Conservation (phyloP, 2,113 vertebrate genomes). For the Addax nasomaculatus region DNA sequence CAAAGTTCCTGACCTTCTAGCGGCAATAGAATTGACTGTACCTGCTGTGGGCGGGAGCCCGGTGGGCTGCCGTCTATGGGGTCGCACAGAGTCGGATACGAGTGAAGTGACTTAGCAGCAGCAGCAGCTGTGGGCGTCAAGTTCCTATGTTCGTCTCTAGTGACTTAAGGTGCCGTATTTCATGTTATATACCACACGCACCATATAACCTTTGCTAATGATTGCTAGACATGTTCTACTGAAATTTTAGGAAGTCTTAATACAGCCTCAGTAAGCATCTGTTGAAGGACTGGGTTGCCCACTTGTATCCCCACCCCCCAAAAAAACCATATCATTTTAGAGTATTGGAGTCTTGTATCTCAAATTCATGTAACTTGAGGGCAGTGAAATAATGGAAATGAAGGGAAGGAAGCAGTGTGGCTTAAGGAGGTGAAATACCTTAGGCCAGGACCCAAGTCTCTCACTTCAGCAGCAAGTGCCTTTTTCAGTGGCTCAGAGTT, state of each 20-base stretch:
- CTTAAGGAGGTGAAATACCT: neutral
- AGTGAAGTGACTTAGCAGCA: too few species aligned
- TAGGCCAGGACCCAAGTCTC: conserved; percentile 40
- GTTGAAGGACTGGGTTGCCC: neutral
- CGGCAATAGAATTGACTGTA: conserved; percentile 49
- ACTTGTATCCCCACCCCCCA: neutral
- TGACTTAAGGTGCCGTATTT: conserved; percentile 49
- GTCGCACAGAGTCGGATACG: too few species aligned
- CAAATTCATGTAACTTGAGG: conserved; percentile 2
- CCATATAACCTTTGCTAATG: conserved; percentile 67
- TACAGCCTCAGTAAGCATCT: conserved; percentile 29
- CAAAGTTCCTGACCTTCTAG: conserved; percentile 48
- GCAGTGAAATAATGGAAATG: neutral
- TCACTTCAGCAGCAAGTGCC: conserved; percentile 20
- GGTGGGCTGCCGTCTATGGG: too few species aligned
- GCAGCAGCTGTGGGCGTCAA: conserved; percentile 3
- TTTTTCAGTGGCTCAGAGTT: conserved; percentile 66
- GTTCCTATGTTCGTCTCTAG: conserved; percentile 58
- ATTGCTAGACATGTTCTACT: conserved; percentile 59
- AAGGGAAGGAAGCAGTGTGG: neutral
- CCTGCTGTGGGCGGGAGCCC: conserved; percentile 10
- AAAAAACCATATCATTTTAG: neutral
- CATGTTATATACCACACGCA: neutral
- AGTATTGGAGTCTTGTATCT: neutral
- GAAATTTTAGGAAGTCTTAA: conserved; percentile 41